Evolutionary conservation across 2,888 invertebrate species (phyloP).

Genomic region (Drosophila neonasuta): DNA sequence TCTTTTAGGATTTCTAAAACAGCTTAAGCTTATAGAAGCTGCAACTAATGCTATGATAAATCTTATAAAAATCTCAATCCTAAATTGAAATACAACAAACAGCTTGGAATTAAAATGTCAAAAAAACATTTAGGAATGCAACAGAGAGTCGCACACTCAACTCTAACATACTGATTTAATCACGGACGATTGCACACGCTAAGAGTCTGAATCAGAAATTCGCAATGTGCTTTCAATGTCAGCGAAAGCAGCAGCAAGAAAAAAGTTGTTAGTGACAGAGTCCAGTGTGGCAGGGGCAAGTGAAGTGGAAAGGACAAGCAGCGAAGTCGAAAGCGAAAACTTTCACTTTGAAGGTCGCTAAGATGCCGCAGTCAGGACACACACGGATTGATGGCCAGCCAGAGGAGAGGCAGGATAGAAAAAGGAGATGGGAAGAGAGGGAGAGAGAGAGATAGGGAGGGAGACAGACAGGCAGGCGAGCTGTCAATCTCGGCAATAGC

Average conservation of each 20-base stretch:
- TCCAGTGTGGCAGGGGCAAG: too few species aligned
- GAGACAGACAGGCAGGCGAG: conserved; percentile 31
- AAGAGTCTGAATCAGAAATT: conserved; percentile 1
- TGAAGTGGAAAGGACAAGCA: background rate
- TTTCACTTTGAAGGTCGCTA: conserved; percentile 66
- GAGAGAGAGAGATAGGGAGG: background rate
- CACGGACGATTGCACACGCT: conserved; percentile 1
- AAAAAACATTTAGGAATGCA: conserved; percentile 26
- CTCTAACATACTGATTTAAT: background rate
- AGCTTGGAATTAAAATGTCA: conserved; percentile 27
- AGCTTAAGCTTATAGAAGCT: too few species aligned
- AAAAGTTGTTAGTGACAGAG: background rate
- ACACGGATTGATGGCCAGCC: conserved; percentile 12
- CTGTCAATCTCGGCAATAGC: conserved; percentile 56
- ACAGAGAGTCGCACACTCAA: background rate
- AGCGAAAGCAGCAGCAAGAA: conserved; percentile 3
- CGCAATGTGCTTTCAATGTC: conserved; percentile 35
- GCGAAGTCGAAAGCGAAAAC: conserved; percentile 53
- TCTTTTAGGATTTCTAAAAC: too few species aligned
- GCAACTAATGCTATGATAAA: too few species aligned
- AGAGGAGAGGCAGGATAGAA: background rate
- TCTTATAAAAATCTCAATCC: background rate
- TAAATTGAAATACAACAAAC: background rate
- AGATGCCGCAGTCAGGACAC: conserved; percentile 23
- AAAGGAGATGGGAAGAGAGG: background rate